phyloP scores from a whole-genome alignment of 2,113 vertebrate genomes.

The Oreocharis arfaki region DNA sequence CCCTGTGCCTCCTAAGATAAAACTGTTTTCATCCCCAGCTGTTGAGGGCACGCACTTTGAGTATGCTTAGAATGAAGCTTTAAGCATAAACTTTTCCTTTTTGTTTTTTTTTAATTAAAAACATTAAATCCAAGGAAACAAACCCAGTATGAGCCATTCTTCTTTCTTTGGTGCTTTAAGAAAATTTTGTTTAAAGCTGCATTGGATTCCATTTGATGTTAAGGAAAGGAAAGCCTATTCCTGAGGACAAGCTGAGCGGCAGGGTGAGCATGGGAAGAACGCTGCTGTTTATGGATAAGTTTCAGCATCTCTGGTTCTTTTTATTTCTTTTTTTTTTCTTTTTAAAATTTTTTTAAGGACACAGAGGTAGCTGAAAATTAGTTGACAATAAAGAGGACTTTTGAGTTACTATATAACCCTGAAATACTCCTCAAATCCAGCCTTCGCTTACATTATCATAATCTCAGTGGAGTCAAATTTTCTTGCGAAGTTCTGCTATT shows the following conservation, averaged over 20 bases:
- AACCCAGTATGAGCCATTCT: background rate
- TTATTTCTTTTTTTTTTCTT: background rate
- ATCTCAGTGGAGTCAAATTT: background rate
- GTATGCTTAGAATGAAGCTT: background rate
- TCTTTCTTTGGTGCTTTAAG: background rate
- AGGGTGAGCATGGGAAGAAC: background rate
- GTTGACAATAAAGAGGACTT: background rate
- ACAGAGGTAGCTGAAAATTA: background rate
- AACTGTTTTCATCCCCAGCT: background rate
- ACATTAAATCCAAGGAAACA: background rate
- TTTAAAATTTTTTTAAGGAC: background rate
- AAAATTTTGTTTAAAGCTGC: background rate
- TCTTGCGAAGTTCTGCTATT: background rate
- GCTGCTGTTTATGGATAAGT: background rate
- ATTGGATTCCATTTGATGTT: background rate
- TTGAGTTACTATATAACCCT: background rate
- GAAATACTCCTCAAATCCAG: background rate
- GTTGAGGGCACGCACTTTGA: background rate
- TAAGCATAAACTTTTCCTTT: background rate
- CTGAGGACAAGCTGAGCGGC: background rate
- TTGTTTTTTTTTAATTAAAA: conserved; percentile 10
- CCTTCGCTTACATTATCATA: background rate
- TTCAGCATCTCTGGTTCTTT: background rate
- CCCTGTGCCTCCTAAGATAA: background rate
- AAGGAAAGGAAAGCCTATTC: background rate